Percentiles rank a stretch among this genome's conserved stretches.
phyloP scores from a whole-genome alignment of 2,888 invertebrate genomes.

The Trilocha varians region DNA sequence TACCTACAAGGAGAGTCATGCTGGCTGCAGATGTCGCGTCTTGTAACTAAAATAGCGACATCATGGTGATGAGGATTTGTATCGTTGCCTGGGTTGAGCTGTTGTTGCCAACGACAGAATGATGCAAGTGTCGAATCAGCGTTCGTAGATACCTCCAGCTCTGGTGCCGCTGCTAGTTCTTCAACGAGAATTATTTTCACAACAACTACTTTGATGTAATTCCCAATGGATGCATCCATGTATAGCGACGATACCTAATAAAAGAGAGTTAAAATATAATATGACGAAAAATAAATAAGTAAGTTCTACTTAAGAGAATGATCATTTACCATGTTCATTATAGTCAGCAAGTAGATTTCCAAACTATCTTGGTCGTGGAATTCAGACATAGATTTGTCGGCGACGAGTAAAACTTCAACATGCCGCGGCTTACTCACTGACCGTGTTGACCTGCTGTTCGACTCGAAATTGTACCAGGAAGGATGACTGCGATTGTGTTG shows the following conservation, averaged over 20 bases:
- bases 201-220: conserved; percentile 91
- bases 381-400: conserved; percentile 89
- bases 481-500: conserved; percentile 29
- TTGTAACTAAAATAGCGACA: conserved; percentile 89
- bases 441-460: conserved; percentile 47
- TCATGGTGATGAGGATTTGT: conserved; percentile 91
- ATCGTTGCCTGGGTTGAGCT: conserved; percentile 82
- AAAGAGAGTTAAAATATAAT: conserved; percentile 6
- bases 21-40: conserved; percentile 81
- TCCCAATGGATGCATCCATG: conserved; percentile 90
- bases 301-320: too few relatives aligned
- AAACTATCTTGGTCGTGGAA: conserved; percentile 89
- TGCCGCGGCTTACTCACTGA: conserved; percentile 84
- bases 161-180: conserved; percentile 74
- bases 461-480: conserved; percentile 19
- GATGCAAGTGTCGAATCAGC: conserved; percentile 87
- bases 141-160: conserved; percentile 82
- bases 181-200: conserved; percentile 87
- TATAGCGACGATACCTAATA: conserved; percentile 82
- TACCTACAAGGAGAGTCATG: conserved; percentile 65
- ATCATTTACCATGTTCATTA: conserved; percentile 89
- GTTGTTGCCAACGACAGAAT: conserved; percentile 90
- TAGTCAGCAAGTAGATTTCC: conserved; percentile 89
- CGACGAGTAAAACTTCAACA: conserved; percentile 90
- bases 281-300: too few relatives aligned